Evolutionary conservation across 2,797 vertebrate genomes (phyloP).

Genomic region (Chanos chanos): DNA sequence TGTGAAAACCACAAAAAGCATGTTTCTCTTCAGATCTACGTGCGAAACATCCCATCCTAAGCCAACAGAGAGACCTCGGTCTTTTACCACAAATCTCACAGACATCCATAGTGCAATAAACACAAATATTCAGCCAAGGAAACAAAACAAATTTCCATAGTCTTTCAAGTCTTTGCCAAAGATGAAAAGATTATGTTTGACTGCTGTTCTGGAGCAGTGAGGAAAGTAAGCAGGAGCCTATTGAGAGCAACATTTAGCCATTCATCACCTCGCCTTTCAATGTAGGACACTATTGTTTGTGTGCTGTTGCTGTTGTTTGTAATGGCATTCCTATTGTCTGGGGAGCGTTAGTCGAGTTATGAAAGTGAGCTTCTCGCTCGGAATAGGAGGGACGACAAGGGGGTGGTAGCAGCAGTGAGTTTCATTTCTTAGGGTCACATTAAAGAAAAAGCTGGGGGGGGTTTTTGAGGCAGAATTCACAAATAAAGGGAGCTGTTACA

Average conservation of each 20-base stretch:
- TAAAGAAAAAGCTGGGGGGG: conserved; percentile 22
- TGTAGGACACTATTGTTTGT: conserved; percentile 20
- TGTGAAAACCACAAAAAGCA: background rate
- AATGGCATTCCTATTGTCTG: conserved; percentile 2
- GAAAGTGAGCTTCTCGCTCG: conserved; percentile 15
- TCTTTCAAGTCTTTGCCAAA: too few species aligned
- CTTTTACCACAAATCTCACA: too few species aligned
- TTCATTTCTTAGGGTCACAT: conserved; percentile 21
- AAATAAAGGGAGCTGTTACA: too few species aligned
- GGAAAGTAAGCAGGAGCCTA: too few species aligned
- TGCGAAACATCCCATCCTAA: background rate
- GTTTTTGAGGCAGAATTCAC: background rate
- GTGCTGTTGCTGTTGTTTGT: conserved; percentile 6
- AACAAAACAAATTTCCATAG: too few species aligned
- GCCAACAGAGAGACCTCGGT: background rate
- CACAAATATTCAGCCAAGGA: too few species aligned
- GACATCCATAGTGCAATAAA: too few species aligned
- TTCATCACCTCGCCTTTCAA: background rate
- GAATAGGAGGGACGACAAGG: conserved; percentile 7
- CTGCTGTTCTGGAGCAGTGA: too few species aligned
- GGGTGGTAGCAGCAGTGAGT: conserved; percentile 1
- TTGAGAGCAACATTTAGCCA: background rate
- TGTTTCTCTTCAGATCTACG: too few species aligned
- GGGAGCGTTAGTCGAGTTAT: conserved; percentile 4
- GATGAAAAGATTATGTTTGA: too few species aligned